These are phyloP conservation scores for Drosophila silvestris DNA, from an alignment of 2,888 invertebrate species.

Conservation along the genomic window DNA sequence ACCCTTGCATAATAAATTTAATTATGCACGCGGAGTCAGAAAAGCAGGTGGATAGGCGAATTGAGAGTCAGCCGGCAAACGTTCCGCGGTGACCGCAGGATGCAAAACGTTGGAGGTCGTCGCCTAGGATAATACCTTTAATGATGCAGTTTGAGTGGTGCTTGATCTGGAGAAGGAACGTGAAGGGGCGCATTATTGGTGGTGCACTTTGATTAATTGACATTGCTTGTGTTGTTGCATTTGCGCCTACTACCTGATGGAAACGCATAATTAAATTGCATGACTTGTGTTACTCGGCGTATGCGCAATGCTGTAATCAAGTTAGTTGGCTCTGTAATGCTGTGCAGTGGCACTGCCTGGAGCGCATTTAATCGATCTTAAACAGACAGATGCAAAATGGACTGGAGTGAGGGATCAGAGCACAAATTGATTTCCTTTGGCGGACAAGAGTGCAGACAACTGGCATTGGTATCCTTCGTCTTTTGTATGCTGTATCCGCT, in stretches of 20 bases:
- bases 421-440: conserved; percentile 53
- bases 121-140: conserved; percentile 66
- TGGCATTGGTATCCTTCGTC: conserved; percentile 20
- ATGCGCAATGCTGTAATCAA: conserved; percentile 63
- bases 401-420: conserved; percentile 27
- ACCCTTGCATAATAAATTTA: conserved; percentile 74
- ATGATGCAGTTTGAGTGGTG: conserved; percentile 65
- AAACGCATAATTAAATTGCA: conserved; percentile 69
- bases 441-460: conserved; percentile 14
- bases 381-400: conserved; percentile 6
- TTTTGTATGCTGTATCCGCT: conserved; percentile 17
- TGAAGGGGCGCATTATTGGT: conserved; percentile 18
- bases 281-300: conserved; percentile 36
- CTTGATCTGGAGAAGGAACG: conserved; percentile 41
- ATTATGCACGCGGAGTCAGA: conserved; percentile 53
- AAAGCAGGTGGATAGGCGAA: background rate
- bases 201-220: conserved; percentile 74
- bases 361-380: conserved; percentile 22
- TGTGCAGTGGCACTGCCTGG: background rate
- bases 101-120: conserved; percentile 1
- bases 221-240: conserved; percentile 48
- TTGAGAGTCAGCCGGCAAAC: conserved; percentile 1
- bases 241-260: conserved; percentile 36
- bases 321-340: conserved; percentile 36
- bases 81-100: conserved; percentile 14